Percentiles rank a stretch among this genome's conserved stretches.
phyloP scores from a whole-genome alignment of 2,113 vertebrate species.

The Chaetura pelagica region DNA sequence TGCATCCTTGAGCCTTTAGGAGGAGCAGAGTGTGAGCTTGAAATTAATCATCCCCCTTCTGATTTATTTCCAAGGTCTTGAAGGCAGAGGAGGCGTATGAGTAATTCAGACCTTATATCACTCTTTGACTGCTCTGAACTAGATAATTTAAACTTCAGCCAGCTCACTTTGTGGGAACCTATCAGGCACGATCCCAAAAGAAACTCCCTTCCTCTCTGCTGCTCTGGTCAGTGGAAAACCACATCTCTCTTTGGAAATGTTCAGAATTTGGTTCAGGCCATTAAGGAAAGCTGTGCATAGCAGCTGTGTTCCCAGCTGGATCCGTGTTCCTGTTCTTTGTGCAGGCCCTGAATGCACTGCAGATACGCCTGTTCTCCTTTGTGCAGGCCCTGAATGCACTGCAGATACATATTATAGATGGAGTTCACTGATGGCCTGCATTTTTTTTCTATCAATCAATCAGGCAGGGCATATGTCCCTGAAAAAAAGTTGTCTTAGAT shows the following conservation, averaged over 20 bases:
- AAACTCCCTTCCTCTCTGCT: neutral
- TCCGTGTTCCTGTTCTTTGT: neutral
- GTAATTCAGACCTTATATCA: neutral
- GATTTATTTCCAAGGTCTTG: conserved; percentile 2
- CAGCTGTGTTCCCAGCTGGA: neutral
- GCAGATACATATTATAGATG: neutral
- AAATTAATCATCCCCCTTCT: neutral
- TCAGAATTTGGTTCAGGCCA: neutral
- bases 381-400: neutral
- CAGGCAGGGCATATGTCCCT: neutral
- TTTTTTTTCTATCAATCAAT: neutral
- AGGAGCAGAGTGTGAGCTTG: neutral
- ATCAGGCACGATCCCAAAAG: neutral
- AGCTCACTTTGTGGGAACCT: neutral
- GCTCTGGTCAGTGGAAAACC: neutral
- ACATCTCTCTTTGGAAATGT: neutral
- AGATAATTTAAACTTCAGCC: neutral
- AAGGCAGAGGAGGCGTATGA: neutral
- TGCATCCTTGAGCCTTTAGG: neutral
- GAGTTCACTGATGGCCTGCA: neutral
- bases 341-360: neutral
- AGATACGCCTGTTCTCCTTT: neutral
- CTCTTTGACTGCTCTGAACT: neutral
- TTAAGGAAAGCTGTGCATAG: neutral
- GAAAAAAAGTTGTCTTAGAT: neutral